Percentiles rank a stretch among this genome's conserved stretches.
These are phyloP conservation scores for Drosophila neoperkinsi DNA, from an alignment of 2,888 invertebrate species.

Conservation along the genomic window DNA sequence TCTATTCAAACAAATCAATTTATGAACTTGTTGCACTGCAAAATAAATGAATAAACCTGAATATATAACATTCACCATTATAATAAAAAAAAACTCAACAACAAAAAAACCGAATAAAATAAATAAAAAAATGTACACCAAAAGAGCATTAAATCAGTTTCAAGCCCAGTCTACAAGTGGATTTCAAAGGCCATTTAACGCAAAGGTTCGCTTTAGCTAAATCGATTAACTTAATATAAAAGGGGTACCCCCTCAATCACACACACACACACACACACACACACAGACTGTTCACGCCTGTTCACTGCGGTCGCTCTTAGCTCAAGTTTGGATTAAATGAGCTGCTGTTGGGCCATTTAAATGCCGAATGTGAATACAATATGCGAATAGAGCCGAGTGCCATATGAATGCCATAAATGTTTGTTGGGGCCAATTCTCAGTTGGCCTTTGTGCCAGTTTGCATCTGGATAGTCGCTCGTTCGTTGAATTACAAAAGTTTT, in stretches of 20 bases:
- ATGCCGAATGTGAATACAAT: not conserved
- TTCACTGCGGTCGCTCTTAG: constrained; percentile 1
- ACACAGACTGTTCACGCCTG: not conserved
- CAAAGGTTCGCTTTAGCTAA: constrained; percentile 4
- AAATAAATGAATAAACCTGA: not conserved
- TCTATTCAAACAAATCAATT: not conserved
- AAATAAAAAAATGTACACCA: not conserved
- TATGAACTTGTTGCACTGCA: not conserved
- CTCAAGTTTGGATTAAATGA: constrained; percentile 30
- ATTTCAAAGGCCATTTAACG: constrained; percentile 23
- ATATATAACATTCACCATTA: not conserved
- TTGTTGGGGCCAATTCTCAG: constrained; percentile 49
- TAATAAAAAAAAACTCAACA: not conserved
- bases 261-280: not conserved
- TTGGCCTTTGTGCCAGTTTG: constrained; percentile 44
- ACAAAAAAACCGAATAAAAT: not conserved
- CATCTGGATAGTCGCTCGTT: constrained; percentile 47
- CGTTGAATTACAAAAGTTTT: constrained; percentile 75
- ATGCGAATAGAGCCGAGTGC: constrained; percentile 3
- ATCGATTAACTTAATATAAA: constrained; percentile 11
- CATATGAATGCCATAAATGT: constrained; percentile 26
- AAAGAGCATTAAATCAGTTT: constrained; percentile 20
- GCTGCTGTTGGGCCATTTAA: constrained; percentile 19
- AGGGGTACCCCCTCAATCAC: not conserved
- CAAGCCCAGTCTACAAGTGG: not conserved